Evolutionary conservation across 2,113 vertebrate species (phyloP).

Genomic region (Ctenomys sociabilis): DNA sequence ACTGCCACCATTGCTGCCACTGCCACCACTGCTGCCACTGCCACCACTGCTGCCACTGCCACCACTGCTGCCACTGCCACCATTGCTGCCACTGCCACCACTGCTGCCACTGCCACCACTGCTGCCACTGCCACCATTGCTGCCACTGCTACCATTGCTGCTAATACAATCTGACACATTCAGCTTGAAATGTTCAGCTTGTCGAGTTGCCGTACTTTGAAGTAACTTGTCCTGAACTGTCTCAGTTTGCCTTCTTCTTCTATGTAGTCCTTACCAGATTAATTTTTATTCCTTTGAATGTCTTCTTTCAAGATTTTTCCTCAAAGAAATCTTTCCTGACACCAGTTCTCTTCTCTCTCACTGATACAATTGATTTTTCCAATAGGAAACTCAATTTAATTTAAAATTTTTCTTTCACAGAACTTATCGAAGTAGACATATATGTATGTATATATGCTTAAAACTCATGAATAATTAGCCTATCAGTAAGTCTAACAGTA

Average conservation of each 20-base stretch:
- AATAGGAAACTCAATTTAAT: neutral
- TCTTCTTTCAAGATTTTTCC: slow-evolving; percentile 31
- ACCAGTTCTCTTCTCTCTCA: neutral
- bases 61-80: no score
- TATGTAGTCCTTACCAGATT: neutral
- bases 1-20: no score
- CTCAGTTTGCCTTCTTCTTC: neutral
- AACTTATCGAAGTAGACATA: neutral
- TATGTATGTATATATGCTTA: neutral
- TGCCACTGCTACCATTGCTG: no score
- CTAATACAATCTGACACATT: neutral
- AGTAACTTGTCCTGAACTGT: neutral
- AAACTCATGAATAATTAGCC: no score
- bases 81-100: no score
- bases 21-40: no score
- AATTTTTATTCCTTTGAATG: neutral
- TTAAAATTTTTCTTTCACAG: neutral
- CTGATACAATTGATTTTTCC: neutral
- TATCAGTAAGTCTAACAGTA: neutral
- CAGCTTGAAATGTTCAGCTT: neutral
- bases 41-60: no score
- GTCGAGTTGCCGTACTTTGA: neutral
- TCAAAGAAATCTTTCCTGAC: neutral
- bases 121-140: no score
- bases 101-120: no score